Conservation (phyloP, 2,888 invertebrate species). For the Pristionchus maxplancki region DNA sequence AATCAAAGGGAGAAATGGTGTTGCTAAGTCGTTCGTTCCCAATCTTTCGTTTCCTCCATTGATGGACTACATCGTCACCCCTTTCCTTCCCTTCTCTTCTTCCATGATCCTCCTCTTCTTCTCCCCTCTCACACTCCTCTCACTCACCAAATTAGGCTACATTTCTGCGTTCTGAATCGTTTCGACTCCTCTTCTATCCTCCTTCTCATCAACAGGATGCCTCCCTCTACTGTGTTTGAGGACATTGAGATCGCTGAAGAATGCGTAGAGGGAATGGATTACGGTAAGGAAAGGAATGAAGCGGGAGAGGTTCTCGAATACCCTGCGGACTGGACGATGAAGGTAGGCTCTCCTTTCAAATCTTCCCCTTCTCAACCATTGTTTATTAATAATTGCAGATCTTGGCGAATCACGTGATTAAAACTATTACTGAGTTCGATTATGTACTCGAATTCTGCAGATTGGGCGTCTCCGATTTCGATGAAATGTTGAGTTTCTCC, state of each 20-base stretch:
- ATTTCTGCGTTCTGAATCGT: conserved; percentile 41
- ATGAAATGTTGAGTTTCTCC: not conserved
- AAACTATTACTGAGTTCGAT: not conserved
- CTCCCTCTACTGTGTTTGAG: not conserved
- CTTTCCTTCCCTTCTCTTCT: not conserved
- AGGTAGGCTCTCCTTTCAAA: not conserved
- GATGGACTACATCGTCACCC: not conserved
- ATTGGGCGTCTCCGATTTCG: not conserved
- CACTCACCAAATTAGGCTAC: conserved; percentile 34
- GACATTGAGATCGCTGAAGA: not conserved
- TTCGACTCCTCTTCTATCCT: not conserved
- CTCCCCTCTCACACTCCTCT: not conserved
- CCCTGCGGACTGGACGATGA: not conserved
- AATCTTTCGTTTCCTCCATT: not conserved
- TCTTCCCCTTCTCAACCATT: not conserved
- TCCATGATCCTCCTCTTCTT: conserved; percentile 4
- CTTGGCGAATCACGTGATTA: not conserved
- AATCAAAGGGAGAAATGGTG: conserved; percentile 37
- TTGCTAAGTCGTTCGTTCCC: conserved; percentile 27
- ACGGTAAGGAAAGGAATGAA: not conserved
- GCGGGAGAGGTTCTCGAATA: not conserved
- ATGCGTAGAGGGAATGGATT: not conserved
- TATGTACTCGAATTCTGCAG: not conserved
- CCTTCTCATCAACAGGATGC: too few relatives aligned
- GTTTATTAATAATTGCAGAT: not conserved